phyloP scores from a whole-genome alignment of 2,888 invertebrate species.

The Drosophila aldrichi region DNA sequence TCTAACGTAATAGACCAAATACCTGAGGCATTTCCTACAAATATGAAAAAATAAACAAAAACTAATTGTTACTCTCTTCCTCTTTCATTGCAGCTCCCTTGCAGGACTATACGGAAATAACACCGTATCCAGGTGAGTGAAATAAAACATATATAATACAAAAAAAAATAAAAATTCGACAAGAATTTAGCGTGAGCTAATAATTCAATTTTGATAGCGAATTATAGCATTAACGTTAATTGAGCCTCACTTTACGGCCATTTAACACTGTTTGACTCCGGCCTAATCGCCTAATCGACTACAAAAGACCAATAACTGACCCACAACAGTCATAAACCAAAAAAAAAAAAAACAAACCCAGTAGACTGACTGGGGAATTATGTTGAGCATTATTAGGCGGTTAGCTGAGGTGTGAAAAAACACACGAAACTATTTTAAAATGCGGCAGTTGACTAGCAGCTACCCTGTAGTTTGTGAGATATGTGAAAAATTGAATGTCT shows the following conservation, averaged over 20 bases:
- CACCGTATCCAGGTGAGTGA: constrained; percentile 88
- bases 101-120: constrained; percentile 88
- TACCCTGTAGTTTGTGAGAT: constrained; percentile 7
- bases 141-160: neutral
- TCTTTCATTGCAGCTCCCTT: constrained; percentile 89
- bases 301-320: constrained; percentile 47
- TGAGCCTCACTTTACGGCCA: constrained; percentile 17
- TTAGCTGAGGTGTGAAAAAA: constrained; percentile 70
- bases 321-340: constrained; percentile 53
- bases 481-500: no score
- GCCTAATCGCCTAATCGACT: constrained; percentile 50
- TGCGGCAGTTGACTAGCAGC: neutral
- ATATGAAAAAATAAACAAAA: constrained; percentile 32
- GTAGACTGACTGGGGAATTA: constrained; percentile 1
- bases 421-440: constrained; percentile 19
- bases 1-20: constrained; percentile 43
- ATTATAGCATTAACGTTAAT: constrained; percentile 27
- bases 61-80: constrained; percentile 57
- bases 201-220: constrained; percentile 19
- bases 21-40: constrained; percentile 32
- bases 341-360: constrained; percentile 21
- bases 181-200: constrained; percentile 4
- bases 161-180: neutral
- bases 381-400: constrained; percentile 33
- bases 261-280: constrained; percentile 16